These are phyloP conservation scores for Sebastes oblongus DNA, from an alignment of 2,797 vertebrate species.

Conservation along the genomic window DNA sequence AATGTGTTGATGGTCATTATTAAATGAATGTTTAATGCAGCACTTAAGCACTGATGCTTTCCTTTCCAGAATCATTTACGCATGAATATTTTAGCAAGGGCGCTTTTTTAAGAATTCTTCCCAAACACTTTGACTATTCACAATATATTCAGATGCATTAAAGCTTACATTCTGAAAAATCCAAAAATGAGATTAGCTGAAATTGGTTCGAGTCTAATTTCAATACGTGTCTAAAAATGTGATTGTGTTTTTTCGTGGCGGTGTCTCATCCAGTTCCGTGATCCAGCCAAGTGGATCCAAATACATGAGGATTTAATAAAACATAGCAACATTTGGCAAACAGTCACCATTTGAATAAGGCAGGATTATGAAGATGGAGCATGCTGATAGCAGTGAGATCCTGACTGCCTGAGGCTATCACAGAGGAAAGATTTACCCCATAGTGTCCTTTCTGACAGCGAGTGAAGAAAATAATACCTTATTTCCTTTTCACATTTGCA, in stretches of 20 bases:
- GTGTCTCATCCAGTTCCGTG: slow-evolving; percentile 26
- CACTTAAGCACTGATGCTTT: slow-evolving; percentile 6
- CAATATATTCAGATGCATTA: slow-evolving; percentile 22
- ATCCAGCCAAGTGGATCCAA: slow-evolving; percentile 45
- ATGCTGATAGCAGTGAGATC: slow-evolving; percentile 36
- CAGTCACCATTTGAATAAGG: slow-evolving; percentile 55
- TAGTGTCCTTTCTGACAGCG: slow-evolving; percentile 32
- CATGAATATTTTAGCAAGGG: slow-evolving; percentile 30
- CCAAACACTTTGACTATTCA: slow-evolving; percentile 14
- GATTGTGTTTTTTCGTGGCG: slow-evolving; percentile 19
- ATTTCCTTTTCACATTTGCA: slow-evolving; percentile 15
- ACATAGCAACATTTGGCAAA: slow-evolving; percentile 63
- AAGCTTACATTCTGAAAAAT: slow-evolving; percentile 27
- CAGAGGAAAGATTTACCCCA: slow-evolving; percentile 42
- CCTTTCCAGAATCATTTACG: slow-evolving; percentile 21
- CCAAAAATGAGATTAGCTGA: slow-evolving; percentile 43
- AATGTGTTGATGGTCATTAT: slow-evolving; percentile 15
- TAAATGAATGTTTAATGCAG: slow-evolving; percentile 35
- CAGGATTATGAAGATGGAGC: slow-evolving; percentile 59
- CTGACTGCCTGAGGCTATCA: slow-evolving; percentile 47
- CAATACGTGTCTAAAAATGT: neutral
- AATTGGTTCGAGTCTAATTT: slow-evolving; percentile 50
- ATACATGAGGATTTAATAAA: slow-evolving; percentile 59
- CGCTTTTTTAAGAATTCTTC: slow-evolving; percentile 16
- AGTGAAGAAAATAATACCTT: slow-evolving; percentile 34